These are phyloP conservation scores for Cinclus mexicanus DNA, from an alignment of 2,113 vertebrate species.

Conservation along the genomic window DNA sequence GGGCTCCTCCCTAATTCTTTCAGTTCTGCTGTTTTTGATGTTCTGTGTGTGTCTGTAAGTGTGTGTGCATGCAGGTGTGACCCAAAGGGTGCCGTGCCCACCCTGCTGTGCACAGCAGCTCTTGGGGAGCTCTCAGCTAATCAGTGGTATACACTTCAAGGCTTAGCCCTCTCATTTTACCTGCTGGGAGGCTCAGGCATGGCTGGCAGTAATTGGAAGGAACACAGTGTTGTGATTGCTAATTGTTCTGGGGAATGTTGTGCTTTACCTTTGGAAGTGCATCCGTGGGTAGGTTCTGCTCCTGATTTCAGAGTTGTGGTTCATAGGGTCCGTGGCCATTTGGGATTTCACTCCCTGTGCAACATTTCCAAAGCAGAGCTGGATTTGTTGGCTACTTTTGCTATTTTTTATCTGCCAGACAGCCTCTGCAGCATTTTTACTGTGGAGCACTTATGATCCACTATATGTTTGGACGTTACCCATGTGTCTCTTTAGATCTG, in stretches of 20 bases:
- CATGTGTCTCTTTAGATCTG: not conserved
- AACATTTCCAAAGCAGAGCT: not conserved
- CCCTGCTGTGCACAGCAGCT: not conserved
- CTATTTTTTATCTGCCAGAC: not conserved
- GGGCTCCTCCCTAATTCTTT: not conserved
- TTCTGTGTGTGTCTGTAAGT: not conserved
- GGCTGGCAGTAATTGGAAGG: not conserved
- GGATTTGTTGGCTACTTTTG: not conserved
- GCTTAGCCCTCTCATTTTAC: conserved; percentile 19
- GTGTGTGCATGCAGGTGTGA: not conserved
- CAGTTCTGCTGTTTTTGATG: accelerated
- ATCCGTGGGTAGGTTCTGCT: not conserved
- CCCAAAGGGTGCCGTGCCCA: not conserved
- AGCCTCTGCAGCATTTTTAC: not conserved
- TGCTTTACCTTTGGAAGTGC: not conserved
- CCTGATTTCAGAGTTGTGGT: not conserved
- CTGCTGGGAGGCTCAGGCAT: conserved; percentile 8
- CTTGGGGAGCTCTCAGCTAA: not conserved
- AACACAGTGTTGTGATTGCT: not conserved
- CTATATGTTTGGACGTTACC: not conserved
- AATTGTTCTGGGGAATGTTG: not conserved
- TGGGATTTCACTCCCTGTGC: not conserved
- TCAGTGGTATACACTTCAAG: not conserved
- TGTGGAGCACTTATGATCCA: not conserved
- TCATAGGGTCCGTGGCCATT: not conserved